Conservation (phyloP, 2,113 vertebrate genomes). For the Lasiurus cinereus region DNA sequence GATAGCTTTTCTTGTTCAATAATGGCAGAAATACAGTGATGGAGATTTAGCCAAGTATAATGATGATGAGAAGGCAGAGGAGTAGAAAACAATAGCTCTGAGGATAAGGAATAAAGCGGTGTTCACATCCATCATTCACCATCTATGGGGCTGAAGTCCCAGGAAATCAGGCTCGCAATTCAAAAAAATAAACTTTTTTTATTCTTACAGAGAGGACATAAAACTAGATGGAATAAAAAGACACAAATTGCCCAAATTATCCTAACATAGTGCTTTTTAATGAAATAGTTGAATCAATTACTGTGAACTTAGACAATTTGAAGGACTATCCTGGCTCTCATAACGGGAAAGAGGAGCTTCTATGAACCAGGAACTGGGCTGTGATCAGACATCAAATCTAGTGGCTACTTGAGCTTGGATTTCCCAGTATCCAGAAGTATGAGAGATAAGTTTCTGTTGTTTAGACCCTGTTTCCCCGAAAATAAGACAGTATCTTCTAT, state of each 20-base stretch:
- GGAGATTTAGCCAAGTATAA: slow-evolving; percentile 66
- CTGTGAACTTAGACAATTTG: neutral
- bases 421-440: neutral
- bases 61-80: slow-evolving; percentile 35
- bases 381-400: neutral
- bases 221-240: slow-evolving; percentile 42
- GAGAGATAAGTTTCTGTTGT: neutral
- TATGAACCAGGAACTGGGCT: neutral
- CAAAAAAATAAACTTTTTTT: slow-evolving; percentile 31
- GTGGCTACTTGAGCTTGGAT: neutral
- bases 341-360: neutral
- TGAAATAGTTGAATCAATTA: neutral
- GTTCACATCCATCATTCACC: neutral
- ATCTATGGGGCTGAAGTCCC: neutral
- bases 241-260: neutral
- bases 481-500: no score
- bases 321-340: neutral
- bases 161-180: neutral
- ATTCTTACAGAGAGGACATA: neutral
- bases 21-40: neutral
- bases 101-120: slow-evolving; percentile 3
- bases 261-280: neutral
- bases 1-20: slow-evolving; percentile 40
- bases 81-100: neutral
- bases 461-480: neutral